Base-by-base conservation (phyloP, 2,888 invertebrate genomes). In the Orthosia cruda region DNA sequence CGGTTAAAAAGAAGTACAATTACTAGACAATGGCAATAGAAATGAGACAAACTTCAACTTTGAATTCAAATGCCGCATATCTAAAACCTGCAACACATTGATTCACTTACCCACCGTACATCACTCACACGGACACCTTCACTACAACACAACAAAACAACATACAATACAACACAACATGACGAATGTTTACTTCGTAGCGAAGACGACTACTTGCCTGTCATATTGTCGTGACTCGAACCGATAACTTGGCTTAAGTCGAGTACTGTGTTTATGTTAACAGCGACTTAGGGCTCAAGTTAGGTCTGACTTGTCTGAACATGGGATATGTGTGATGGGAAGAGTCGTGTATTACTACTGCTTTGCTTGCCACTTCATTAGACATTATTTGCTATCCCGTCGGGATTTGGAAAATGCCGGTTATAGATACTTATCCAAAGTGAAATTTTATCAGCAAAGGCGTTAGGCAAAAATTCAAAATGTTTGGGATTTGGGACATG, bases 191-290 rank as follows among this genome's bases (percentile, higher is more conserved):
- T n/a, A 4, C 45, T 40, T 32, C 16, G 18, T 16, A 7, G 15
- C 23, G 11, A 79, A 64, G 65, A 80, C 62, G 55, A 49, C 74
- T 54, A 57, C 55, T 52, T 49, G 54, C 26, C 4, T 40, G 50
- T 16, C 23, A 32, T 12, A 32, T 4, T 55, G 54, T 26, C 55
- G 73, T 62, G 62, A 66, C 62, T 66, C 26, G 1, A 23, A 7
- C 66, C 50, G 61, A 62, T 63, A 15, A 57, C 74, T 63, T 9
- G 57, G 26, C 40, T 18, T n/a, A 45, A 57, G 20, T 57, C 18
- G 40, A 63, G 18, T 52, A 18, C 12, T 52, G 32, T 15, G 65
- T 40, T 47, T 47, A 13, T 57, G 62, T 62, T 65, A 32, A 45
- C 71, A 62, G n/a, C n/a, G n/a, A 40, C 40, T n/a, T 61, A 64